These are phyloP conservation scores for Ophiothrix spiculata DNA, from an alignment of 35 echinoderm and acorn worm genomes.

Conservation along the genomic window DNA sequence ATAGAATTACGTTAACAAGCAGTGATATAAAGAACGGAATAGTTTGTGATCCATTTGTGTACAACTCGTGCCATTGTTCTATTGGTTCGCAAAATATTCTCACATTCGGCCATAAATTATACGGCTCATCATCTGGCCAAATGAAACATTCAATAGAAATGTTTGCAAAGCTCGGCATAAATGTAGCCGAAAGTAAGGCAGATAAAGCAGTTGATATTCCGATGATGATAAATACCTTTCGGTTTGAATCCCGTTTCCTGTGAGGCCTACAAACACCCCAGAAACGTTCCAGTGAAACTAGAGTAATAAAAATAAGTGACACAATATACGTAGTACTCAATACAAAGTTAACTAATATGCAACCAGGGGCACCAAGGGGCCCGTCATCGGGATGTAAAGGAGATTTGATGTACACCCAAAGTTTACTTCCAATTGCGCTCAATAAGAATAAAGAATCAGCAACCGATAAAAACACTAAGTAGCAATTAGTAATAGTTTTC, in stretches of 20 bases:
- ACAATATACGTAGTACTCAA: neutral
- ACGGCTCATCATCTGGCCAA: constrained; percentile 27
- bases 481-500: constrained; percentile 3
- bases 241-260: constrained; percentile 33
- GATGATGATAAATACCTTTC: constrained; percentile 35
- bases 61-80: constrained; percentile 27
- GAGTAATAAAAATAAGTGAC: neutral
- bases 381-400: neutral
- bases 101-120: constrained; percentile 40
- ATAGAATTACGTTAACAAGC: constrained; percentile 58
- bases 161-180: constrained; percentile 37
- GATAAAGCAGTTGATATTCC: constrained; percentile 45
- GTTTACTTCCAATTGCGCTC: constrained; percentile 1
- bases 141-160: constrained; percentile 41
- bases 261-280: constrained; percentile 11
- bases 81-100: constrained; percentile 22
- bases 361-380: neutral
- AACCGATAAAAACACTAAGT: neutral
- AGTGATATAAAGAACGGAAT: constrained; percentile 71
- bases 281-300: neutral
- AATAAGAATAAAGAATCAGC: neutral
- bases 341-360: neutral
- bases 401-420: neutral
- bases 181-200: constrained; percentile 53
- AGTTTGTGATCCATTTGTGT: constrained; percentile 64